Evolutionary conservation across 2,888 invertebrate genomes (phyloP), one percentile per base, ranked within the genome.

Genomic region (Liopterus haemorrhoidalis): DNA sequence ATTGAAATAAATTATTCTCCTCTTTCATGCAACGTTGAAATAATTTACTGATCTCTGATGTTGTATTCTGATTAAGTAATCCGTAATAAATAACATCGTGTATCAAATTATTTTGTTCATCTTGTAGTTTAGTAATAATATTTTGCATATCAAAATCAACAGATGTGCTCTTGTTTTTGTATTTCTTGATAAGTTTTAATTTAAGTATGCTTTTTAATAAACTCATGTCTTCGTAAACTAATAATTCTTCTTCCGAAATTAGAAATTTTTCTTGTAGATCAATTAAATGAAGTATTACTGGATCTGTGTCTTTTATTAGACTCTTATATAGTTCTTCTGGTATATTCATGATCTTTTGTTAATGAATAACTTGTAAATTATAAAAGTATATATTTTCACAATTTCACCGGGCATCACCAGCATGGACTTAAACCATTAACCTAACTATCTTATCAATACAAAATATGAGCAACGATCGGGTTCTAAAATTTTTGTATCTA

Each of bases 21-120:
- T 1, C 25, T n/a, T 32, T 14, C 27, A 20, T 27, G 4, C 39
- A n/a, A n/a, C 31, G 18, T 38, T 38, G 5, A 20, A 38, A 16
- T 20, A 11, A 27, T 11, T n/a, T 11, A 33, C 33, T 32, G n/a
- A 32, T 22, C 16, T 19, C 14, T 6, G 33, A 8, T 45, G 27
- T 19, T 14, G n/a, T 22, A 15, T 36, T 6, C 20, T 45, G 25
- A 19, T 32, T 45, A 14, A 45, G 12, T 27, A 45, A 32, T 6
- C 32, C 22, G 22, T 45, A 32, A n/a, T 39, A 45, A 20, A 39
- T 14, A 18, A 27, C 22, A 27, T 39, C 27, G 16, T 45, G 15
- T 32, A 14, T 19, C 12, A 22, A 39, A 33, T 33, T 30, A 32
- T 30, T 31, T 41, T 41, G n/a, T 39, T 24, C 19, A 11, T 28